Evolutionary conservation across 2,888 invertebrate genomes (phyloP), one percentile per base, ranked within the genome.

Genomic region (Eustalomyia histrio): DNA sequence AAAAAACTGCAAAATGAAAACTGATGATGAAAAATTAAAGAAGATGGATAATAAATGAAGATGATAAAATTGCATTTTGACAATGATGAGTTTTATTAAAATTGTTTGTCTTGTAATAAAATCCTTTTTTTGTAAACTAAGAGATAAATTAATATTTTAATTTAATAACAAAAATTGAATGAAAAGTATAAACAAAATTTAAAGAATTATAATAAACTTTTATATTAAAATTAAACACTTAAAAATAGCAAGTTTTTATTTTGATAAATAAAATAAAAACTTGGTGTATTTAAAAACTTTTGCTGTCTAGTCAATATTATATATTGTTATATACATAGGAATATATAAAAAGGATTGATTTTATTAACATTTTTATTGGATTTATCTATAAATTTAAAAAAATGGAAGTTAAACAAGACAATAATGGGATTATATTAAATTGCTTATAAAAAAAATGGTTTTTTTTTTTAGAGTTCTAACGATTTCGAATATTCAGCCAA

Each of bases 31-130:
- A 35, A 64, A 57, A 47, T 18, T 61, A 2, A 35, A 24, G 18
- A 33, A 65, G 58, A 57, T 55, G n/a, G 29, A 67, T 57, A 57
- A 72, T 72, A 63, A 67, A 71, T 67, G 61, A 61, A 50, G 24
- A 69, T 64, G 52, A 79, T 79, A 64, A 69, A 64, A 67, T 65
- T 76, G 65, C 71, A 79, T 79, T 68, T 65, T 58, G 74, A 64
- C 74, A 53, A 43, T 60, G 64, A 69, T 52, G 68, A 65, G 43
- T 72, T 78, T 50, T 71, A 55, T 52, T 14, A 47, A 47, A 14
- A 14, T n/a, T 47, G n/a, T 47, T 47, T 47, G n/a, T n/a, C 43
- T 47, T n/a, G 43, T n/a, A 47, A 47, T 12, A 47, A 47, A 47
- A 47, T n/a, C n/a, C n/a, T 47, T n/a, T 47, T 47, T n/a, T 10